These are phyloP conservation scores for Apostichopus californicus DNA, from an alignment of 35 echinoderm and acorn worm species.

Conservation along the genomic window DNA sequence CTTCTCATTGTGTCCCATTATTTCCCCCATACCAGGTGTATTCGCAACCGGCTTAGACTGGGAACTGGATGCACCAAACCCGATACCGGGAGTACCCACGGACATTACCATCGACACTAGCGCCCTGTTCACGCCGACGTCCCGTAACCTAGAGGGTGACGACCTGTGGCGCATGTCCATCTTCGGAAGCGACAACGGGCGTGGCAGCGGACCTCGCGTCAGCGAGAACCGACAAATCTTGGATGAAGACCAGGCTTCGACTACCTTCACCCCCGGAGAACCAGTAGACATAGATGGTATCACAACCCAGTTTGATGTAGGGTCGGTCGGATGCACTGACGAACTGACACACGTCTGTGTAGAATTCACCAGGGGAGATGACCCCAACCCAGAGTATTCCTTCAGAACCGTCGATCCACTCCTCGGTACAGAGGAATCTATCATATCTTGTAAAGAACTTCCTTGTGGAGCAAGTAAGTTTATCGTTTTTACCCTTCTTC, in stretches of 20 bases:
- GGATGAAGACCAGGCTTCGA: conserved; percentile 35
- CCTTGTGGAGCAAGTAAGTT: conserved; percentile 77
- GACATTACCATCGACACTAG: conserved; percentile 55
- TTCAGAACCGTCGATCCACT: conserved; percentile 57
- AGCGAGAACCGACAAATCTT: conserved; percentile 58
- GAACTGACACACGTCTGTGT: conserved; percentile 74
- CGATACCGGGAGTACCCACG: conserved; percentile 23
- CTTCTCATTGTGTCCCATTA: conserved; percentile 9
- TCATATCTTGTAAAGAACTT: conserved; percentile 77
- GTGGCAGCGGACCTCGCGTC: conserved; percentile 64
- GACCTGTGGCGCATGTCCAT: conserved; percentile 77
- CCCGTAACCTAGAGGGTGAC: conserved; percentile 55
- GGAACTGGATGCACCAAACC: conserved; percentile 41
- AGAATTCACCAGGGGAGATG: conserved; percentile 79
- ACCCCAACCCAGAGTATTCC: conserved; percentile 66
- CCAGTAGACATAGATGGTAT: conserved; percentile 64
- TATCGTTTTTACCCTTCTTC: no score
- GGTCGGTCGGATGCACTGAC: conserved; percentile 76
- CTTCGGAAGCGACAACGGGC: conserved; percentile 65
- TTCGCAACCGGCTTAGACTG: conserved; percentile 54
- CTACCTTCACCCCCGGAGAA: conserved; percentile 31
- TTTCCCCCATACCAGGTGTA: conserved; percentile 68
- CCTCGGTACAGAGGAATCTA: conserved; percentile 46
- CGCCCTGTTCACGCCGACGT: conserved; percentile 57
- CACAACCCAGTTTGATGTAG: conserved; percentile 72